phyloP scores from a whole-genome alignment of 1,140 invertebrate species.

The Panagrolaimus sp. region DNA sequence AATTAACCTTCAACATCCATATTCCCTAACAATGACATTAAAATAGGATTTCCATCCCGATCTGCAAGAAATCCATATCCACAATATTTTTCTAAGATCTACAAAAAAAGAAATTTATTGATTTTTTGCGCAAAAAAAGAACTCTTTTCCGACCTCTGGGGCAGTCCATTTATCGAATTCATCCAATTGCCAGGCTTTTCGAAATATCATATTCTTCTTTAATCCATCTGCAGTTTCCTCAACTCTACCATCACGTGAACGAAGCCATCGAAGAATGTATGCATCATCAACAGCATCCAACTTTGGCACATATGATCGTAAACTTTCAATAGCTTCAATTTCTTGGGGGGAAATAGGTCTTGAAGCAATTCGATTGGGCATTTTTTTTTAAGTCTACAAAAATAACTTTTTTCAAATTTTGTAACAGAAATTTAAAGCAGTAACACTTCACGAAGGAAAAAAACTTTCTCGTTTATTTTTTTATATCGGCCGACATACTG shows the following conservation, averaged over 20 bases:
- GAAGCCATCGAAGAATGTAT: slow-evolving; percentile 54
- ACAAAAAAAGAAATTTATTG: slow-evolving; percentile 19
- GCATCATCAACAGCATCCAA: slow-evolving; percentile 38
- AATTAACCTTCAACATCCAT: slow-evolving; percentile 56
- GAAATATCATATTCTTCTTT: slow-evolving; percentile 54
- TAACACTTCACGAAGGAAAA: too few species aligned
- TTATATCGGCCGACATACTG: too few species aligned
- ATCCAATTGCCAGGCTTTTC: slow-evolving; percentile 57
- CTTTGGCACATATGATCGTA: slow-evolving; percentile 22
- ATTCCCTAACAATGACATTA: slow-evolving; percentile 59
- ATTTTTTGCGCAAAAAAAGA: not conserved
- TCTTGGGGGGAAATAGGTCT: slow-evolving; percentile 2
- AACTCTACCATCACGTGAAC: slow-evolving; percentile 56
- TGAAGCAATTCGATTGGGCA: slow-evolving; percentile 5
- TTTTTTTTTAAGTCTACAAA: not conserved
- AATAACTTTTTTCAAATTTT: too few species aligned
- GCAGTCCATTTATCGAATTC: slow-evolving; percentile 53
- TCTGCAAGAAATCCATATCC: slow-evolving; percentile 57
- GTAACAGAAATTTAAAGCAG: too few species aligned
- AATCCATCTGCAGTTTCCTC: slow-evolving; percentile 57
- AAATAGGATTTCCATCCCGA: slow-evolving; percentile 57
- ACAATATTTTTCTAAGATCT: slow-evolving; percentile 59
- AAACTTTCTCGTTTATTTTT: too few species aligned
- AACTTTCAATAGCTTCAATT: slow-evolving; percentile 3
- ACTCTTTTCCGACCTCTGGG: slow-evolving; percentile 46